phyloP scores from a whole-genome alignment of 2,113 vertebrate species.

The Rhinogobius similis region DNA sequence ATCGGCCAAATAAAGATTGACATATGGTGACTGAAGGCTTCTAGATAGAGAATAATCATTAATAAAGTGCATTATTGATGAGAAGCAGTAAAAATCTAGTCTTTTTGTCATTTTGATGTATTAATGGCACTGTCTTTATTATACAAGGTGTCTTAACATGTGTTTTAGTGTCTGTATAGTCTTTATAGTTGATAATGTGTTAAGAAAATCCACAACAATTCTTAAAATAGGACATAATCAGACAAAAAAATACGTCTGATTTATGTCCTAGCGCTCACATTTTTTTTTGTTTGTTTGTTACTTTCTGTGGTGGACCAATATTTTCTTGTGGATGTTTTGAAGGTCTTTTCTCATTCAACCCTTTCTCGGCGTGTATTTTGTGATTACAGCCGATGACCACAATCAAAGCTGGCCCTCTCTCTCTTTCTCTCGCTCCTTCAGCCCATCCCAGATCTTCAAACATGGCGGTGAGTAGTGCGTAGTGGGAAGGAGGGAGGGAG shows the following conservation, averaged over 20 bases:
- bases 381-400: slow-evolving; percentile 37
- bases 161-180: no score
- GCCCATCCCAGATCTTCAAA: slow-evolving; percentile 56
- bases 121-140: no score
- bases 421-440: slow-evolving; percentile 40
- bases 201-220: no score
- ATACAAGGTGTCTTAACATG: no score
- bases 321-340: slow-evolving; percentile 4
- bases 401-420: slow-evolving; percentile 28
- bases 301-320: neutral
- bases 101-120: no score
- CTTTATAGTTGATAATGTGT: no score
- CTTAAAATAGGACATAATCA: neutral
- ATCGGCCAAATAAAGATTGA: no score
- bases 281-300: neutral
- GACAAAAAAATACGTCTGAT: neutral
- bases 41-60: no score
- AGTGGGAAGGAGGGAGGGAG: slow-evolving; percentile 38
- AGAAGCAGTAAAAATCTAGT: no score
- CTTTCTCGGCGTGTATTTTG: slow-evolving; percentile 3
- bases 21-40: no score
- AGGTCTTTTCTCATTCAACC: slow-evolving; percentile 1
- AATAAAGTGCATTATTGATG: no score
- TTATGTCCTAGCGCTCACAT: neutral
- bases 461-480: slow-evolving; percentile 62